A percentile compares a stretch with the other conserved stretches of the same genome.
Evolutionary conservation across 2,888 invertebrate genomes (phyloP).

Genomic region (Dorcus hopei): DNA sequence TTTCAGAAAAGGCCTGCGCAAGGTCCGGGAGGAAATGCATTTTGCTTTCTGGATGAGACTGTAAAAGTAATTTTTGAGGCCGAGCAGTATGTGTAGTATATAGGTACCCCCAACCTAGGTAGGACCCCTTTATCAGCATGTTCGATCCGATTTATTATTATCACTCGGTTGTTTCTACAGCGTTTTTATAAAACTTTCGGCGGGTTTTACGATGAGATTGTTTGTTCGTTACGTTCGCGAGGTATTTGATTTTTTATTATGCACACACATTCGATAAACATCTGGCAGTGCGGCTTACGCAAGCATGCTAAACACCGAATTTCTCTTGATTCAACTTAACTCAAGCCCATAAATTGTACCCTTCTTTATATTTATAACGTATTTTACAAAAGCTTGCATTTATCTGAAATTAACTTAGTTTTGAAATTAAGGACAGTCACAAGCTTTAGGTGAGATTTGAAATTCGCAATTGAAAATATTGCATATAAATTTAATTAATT

Average conservation of each 20-base stretch:
- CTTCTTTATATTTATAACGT: no score
- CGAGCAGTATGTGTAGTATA: slow-evolving; percentile 39
- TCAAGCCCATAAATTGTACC: no score
- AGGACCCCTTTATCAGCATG: slow-evolving; percentile 44
- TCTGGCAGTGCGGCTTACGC: slow-evolving; percentile 20
- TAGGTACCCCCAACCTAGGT: slow-evolving; percentile 47
- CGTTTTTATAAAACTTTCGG: slow-evolving; percentile 39
- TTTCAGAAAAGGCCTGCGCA: slow-evolving; percentile 48
- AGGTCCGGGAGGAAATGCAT: slow-evolving; percentile 49
- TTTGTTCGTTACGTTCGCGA: slow-evolving; percentile 34
- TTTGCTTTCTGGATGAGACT: slow-evolving; percentile 52
- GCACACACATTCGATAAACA: slow-evolving; percentile 50
- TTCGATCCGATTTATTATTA: slow-evolving; percentile 28
- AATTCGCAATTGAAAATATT: no score
- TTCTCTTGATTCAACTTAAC: no score
- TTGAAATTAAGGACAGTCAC: no score
- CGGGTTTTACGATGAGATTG: slow-evolving; percentile 37
- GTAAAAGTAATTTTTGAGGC: slow-evolving; percentile 53
- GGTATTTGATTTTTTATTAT: slow-evolving; percentile 46
- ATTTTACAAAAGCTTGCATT: no score
- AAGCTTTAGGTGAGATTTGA: no score
- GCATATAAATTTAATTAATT: no score
- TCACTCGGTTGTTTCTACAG: slow-evolving; percentile 23
- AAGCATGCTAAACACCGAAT: slow-evolving; percentile 6
- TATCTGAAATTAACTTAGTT: no score